Base-by-base conservation (phyloP, 2,888 invertebrate species). In the Lasioglossum pauxillum region DNA sequence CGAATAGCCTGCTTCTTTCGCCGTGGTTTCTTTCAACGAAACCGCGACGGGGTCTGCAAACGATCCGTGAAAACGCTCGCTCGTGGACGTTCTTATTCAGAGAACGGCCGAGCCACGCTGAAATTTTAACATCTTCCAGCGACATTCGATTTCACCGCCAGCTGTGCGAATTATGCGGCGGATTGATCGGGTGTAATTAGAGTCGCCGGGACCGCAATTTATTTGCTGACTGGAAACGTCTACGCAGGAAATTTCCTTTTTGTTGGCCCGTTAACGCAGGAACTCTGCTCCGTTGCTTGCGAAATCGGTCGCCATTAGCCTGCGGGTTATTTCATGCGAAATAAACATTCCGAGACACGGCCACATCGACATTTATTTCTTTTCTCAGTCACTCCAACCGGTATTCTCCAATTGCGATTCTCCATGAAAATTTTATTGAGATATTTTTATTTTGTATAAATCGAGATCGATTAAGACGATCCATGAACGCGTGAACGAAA, bases 171-270 rank as follows among this genome's bases (percentile, higher is more conserved):
- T 57, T 57, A 57, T n/a, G n/a, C 57, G 3, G n/a, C n/a, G 10
- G 23, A 57, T 57, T 57, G 57, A 57, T 57, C 57, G n/a, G 57
- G n/a, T n/a, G 23, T 12, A 57, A 57, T 57, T 57, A 57, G n/a
- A n/a, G n/a, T n/a, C n/a, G n/a, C n/a, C 4, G n/a, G 12, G 23
- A 57, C 57, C 57, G 57, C n/a, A 57, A 57, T 57, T n/a, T 57
- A 57, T 57, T 57, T 57, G n/a, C 53, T 19, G 23, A 10, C 53
- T n/a, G 49, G 53, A 57, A n/a, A 57, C n/a, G 53, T 57, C 53
- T n/a, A n/a, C n/a, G 53, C 53, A n/a, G 53, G 53, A n/a, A 57
- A 57, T n/a, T 57, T 57, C n/a, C 53, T 57, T 57, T 57, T 57
- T 57, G 53, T n/a, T n/a, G 53, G n/a, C 3, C 53, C 10, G n/a